These are phyloP conservation scores for Amphiprion percula DNA, from an alignment of 2,113 vertebrate species.

Conservation along the genomic window DNA sequence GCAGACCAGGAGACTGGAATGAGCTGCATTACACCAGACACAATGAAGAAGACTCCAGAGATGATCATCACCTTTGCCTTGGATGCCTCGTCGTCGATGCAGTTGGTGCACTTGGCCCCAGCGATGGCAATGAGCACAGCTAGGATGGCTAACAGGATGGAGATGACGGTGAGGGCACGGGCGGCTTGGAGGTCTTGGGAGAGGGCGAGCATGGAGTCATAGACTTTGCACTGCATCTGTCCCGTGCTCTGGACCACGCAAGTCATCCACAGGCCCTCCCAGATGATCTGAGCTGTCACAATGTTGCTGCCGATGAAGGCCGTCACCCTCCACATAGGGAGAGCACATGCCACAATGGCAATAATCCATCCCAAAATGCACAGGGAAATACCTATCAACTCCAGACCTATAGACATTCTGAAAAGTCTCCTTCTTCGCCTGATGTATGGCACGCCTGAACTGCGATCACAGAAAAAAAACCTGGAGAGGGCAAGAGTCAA, in stretches of 20 bases:
- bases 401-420: conserved; percentile 83
- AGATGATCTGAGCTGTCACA: conserved; percentile 85
- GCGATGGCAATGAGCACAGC: conserved; percentile 82
- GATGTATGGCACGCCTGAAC: conserved; percentile 42
- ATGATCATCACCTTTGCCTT: conserved; percentile 85
- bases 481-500: conserved; percentile 8
- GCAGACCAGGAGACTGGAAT: conserved; percentile 85
- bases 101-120: conserved; percentile 87
- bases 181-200: conserved; percentile 84
- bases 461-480: neutral
- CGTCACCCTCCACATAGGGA: conserved; percentile 86
- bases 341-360: conserved; percentile 80
- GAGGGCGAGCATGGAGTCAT: conserved; percentile 85
- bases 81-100: conserved; percentile 83
- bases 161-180: conserved; percentile 83
- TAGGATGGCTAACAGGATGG: conserved; percentile 81
- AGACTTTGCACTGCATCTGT: conserved; percentile 87
- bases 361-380: conserved; percentile 85
- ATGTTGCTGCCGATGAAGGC: conserved; percentile 87
- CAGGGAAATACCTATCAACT: conserved; percentile 82
- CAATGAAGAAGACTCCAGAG: conserved; percentile 83
- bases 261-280: conserved; percentile 86
- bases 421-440: conserved; percentile 25
- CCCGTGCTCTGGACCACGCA: conserved; percentile 86
- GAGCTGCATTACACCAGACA: conserved; percentile 83